Evolutionary conservation across 2,888 invertebrate species (phyloP).

Genomic region (Diplolepis rosae): DNA sequence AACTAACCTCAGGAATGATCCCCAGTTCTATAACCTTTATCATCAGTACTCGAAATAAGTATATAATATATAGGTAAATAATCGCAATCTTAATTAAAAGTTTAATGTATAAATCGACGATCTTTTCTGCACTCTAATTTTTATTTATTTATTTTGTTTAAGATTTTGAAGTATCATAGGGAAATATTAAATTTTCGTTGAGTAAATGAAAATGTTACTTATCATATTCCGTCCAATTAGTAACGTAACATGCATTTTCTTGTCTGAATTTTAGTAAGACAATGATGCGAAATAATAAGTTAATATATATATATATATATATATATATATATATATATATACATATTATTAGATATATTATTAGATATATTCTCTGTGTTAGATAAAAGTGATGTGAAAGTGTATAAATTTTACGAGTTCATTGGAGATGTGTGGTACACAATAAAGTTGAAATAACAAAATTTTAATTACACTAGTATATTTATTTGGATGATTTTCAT

Average conservation of each 20-base stretch:
- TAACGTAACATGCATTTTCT: background rate
- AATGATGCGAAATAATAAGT: background rate
- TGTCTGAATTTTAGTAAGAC: background rate
- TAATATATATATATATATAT: background rate
- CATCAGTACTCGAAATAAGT: background rate
- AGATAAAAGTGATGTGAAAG: background rate
- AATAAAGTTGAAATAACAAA: background rate
- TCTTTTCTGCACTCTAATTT: background rate
- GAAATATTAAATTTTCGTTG: constrained; percentile 2
- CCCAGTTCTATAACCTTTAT: too few species aligned
- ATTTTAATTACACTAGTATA: too few species aligned
- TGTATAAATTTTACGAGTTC: background rate
- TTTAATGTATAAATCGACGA: constrained; percentile 29
- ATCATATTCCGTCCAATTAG: constrained; percentile 50
- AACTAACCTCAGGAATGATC: too few species aligned
- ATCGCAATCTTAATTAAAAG: background rate
- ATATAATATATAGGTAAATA: too few species aligned
- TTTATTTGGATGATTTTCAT: too few species aligned
- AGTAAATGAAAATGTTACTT: constrained; percentile 34
- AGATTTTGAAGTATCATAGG: background rate
- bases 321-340: background rate
- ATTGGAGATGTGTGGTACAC: background rate
- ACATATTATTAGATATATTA: background rate
- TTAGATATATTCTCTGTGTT: background rate
- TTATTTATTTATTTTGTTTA: background rate